Conservation (phyloP, 2,113 vertebrate genomes). For the Taxidea taxus region DNA sequence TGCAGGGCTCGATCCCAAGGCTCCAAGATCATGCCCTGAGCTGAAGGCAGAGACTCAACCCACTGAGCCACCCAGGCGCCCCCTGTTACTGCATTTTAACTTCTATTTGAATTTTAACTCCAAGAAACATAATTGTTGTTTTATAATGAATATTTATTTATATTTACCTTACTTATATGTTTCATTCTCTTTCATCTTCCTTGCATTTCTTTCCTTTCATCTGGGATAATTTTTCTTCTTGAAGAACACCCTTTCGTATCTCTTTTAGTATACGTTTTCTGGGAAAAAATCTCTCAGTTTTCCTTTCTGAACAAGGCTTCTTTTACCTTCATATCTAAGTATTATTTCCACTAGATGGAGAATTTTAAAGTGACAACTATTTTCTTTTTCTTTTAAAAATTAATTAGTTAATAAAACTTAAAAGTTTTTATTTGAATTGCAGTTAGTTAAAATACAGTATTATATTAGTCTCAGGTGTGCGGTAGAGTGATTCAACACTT, state of each 20-base stretch:
- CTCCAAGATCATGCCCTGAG: too few species aligned
- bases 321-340: background rate
- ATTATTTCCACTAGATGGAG: background rate
- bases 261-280: background rate
- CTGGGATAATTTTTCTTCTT: background rate
- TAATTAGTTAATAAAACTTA: background rate
- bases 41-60: too few species aligned
- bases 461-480: background rate
- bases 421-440: background rate
- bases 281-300: background rate
- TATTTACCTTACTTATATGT: background rate
- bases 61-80: too few species aligned
- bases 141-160: background rate
- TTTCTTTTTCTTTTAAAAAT: background rate
- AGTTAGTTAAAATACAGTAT: background rate
- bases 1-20: too few species aligned
- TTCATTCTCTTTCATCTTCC: background rate
- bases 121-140: background rate
- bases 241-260: background rate
- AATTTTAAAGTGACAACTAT: background rate
- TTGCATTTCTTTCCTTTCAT: background rate
- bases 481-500: background rate
- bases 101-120: background rate
- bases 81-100: background rate
- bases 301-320: background rate